phyloP scores from a whole-genome alignment of 2,113 vertebrate species.

The Suricata suricatta region DNA sequence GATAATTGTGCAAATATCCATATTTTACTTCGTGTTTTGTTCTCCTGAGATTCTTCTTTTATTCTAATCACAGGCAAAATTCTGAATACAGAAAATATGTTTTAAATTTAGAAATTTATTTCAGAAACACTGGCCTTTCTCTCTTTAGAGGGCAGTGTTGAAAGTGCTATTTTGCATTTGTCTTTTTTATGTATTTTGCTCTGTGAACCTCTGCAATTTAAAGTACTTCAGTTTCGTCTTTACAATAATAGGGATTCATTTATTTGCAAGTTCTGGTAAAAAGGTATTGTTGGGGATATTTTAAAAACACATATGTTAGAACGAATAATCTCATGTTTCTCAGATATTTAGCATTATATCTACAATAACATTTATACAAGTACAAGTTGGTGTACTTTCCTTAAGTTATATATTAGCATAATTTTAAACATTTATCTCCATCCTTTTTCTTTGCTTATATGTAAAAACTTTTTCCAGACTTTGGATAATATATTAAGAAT shows the following conservation, averaged over 20 bases:
- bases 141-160: constrained; percentile 44
- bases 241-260: constrained; percentile 23
- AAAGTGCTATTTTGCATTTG: constrained; percentile 62
- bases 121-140: constrained; percentile 61
- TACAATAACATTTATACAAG: not conserved
- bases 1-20: constrained; percentile 67
- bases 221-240: constrained; percentile 52
- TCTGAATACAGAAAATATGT: constrained; percentile 59
- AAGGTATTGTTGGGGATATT: not conserved
- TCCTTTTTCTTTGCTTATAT: not conserved
- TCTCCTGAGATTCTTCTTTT: constrained; percentile 56
- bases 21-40: constrained; percentile 61
- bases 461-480: not conserved
- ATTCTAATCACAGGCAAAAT: constrained; percentile 67
- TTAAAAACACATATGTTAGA: constrained; percentile 3
- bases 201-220: constrained; percentile 49
- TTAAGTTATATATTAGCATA: not conserved
- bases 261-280: constrained; percentile 31
- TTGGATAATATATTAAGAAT: not conserved
- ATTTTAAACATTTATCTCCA: not conserved
- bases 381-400: not conserved
- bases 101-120: constrained; percentile 74
- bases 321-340: constrained; percentile 6
- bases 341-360: not conserved
- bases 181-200: constrained; percentile 57